Percentiles rank a stretch among this genome's conserved stretches.
Evolutionary conservation across 2,113 vertebrate species (phyloP).

Genomic region (Eira barbara): DNA sequence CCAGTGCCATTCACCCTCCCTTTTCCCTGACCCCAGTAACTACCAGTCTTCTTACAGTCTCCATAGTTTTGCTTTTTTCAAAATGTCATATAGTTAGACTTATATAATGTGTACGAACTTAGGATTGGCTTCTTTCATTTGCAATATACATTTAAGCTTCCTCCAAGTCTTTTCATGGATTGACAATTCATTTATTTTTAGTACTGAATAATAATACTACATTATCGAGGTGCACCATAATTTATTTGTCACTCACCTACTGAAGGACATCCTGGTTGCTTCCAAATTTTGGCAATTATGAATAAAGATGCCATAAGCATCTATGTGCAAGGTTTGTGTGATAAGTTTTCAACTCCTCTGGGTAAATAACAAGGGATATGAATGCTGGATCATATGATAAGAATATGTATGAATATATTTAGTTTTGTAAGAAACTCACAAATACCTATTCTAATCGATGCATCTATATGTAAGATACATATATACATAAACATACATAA

Average conservation of each 20-base stretch:
- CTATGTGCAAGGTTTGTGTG: background rate
- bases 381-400: background rate
- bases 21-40: background rate
- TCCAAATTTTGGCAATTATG: background rate
- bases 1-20: background rate
- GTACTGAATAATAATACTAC: background rate
- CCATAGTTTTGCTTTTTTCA: background rate
- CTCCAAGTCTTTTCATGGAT: background rate
- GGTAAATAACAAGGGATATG: background rate
- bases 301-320: background rate
- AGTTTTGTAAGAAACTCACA: background rate
- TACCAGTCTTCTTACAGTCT: background rate
- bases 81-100: background rate
- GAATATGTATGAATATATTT: background rate
- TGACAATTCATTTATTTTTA: background rate
- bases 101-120: background rate
- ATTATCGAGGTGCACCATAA: background rate
- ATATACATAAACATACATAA: background rate
- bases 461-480: background rate
- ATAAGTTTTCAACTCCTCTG: background rate
- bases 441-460: background rate
- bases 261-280: background rate
- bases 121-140: background rate
- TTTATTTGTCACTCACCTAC: background rate
- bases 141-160: background rate